phyloP scores from a whole-genome alignment of 1,140 invertebrate genomes.

The Helicoverpa zea region DNA sequence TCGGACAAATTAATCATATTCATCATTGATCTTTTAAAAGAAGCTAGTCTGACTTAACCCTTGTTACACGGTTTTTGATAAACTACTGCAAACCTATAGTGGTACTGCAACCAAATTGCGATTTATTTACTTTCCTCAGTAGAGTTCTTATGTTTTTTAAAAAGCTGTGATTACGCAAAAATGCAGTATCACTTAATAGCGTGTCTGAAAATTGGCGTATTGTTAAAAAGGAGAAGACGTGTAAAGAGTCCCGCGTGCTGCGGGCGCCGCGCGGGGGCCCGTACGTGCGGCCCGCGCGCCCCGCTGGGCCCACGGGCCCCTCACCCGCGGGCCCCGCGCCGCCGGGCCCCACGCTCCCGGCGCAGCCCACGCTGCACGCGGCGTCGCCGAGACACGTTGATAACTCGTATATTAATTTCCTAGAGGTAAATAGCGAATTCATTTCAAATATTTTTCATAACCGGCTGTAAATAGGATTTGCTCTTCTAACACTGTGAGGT shows the following conservation, averaged over 20 bases:
- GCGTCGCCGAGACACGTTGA: constrained; percentile 32
- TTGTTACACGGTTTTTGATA: neutral
- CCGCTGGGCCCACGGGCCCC: constrained; percentile 1
- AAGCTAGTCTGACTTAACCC: neutral
- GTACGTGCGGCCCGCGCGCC: constrained; percentile 20
- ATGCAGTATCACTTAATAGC: no score
- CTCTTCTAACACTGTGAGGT: no score
- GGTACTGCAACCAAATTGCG: neutral
- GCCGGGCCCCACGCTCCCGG: neutral
- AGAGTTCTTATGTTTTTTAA: neutral
- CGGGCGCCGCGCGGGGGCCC: constrained; percentile 7
- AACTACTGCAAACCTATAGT: constrained; percentile 23
- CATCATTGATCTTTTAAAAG: no score
- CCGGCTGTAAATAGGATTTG: neutral
- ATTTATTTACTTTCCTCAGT: no score
- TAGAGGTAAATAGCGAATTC: constrained; percentile 18
- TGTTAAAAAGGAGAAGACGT: constrained; percentile 33
- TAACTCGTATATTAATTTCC: constrained; percentile 42
- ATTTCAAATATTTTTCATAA: constrained; percentile 3
- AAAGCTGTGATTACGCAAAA: no score
- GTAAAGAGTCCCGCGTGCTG: constrained; percentile 17
- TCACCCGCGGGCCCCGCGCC: neutral
- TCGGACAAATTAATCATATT: no score
- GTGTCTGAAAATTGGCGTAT: constrained; percentile 13
- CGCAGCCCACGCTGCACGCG: constrained; percentile 23